Conservation (phyloP, 2,113 vertebrate genomes). For the Amphiprion percula region DNA sequence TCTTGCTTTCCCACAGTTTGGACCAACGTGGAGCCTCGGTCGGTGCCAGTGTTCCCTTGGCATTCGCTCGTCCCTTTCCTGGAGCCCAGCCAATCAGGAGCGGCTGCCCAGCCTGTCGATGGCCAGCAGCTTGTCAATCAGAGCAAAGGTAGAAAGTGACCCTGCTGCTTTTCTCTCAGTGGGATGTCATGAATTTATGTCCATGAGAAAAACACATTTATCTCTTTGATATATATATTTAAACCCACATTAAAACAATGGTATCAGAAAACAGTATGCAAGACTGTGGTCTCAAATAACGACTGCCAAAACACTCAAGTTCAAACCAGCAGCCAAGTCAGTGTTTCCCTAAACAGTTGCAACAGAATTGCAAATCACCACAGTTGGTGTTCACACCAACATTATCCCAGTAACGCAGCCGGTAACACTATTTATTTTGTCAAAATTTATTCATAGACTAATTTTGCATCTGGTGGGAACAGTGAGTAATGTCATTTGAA, state of each 20-base stretch:
- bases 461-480: constrained; percentile 6
- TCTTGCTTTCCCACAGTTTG: constrained; percentile 85
- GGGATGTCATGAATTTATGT: neutral
- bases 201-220: neutral
- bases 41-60: constrained; percentile 95
- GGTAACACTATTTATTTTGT: constrained; percentile 48
- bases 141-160: constrained; percentile 86
- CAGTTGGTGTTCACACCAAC: constrained; percentile 65
- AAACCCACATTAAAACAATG: constrained; percentile 30
- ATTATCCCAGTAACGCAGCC: constrained; percentile 47
- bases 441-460: constrained; percentile 29
- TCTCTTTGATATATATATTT: neutral
- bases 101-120: constrained; percentile 87
- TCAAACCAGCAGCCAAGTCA: constrained; percentile 48
- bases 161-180: constrained; percentile 1
- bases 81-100: constrained; percentile 92
- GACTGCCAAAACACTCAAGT: constrained; percentile 54
- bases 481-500: neutral
- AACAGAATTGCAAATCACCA: constrained; percentile 50
- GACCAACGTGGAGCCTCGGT: constrained; percentile 95
- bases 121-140: constrained; percentile 90
- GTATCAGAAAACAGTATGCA: constrained; percentile 35
- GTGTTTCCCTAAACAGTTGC: constrained; percentile 68
- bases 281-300: constrained; percentile 26
- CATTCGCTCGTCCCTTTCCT: constrained; percentile 94